phyloP scores from a whole-genome alignment of 2,113 vertebrate species.

The Corythoichthys haematopterus region DNA sequence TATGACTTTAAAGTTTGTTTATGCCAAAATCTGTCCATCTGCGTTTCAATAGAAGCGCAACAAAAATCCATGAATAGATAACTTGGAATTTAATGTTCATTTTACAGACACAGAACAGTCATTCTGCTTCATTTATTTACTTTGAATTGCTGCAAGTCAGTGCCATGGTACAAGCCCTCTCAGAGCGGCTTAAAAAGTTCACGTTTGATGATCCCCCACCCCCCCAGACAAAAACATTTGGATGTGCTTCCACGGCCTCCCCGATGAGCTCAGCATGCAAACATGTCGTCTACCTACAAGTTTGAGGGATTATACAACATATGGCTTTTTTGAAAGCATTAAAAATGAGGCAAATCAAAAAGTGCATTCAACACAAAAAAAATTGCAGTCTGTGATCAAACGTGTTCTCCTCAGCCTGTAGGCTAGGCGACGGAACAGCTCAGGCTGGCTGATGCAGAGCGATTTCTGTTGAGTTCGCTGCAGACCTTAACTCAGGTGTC shows the following conservation, averaged over 20 bases:
- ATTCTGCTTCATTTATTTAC: conserved; percentile 72
- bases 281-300: conserved; percentile 70
- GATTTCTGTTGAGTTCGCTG: conserved; percentile 43
- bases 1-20: no score
- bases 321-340: conserved; percentile 82
- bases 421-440: conserved; percentile 50
- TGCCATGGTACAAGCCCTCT: conserved; percentile 75
- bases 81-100: conserved; percentile 77
- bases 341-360: conserved; percentile 69
- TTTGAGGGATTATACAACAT: conserved; percentile 66
- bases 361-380: conserved; percentile 75
- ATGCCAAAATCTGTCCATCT: no score
- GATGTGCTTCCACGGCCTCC: conserved; percentile 59
- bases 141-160: conserved; percentile 73
- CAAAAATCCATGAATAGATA: conserved; percentile 36
- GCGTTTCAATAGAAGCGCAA: conserved; percentile 18
- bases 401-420: conserved; percentile 43
- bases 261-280: conserved; percentile 74
- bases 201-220: conserved; percentile 25
- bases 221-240: conserved; percentile 58
- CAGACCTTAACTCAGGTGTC: conserved; percentile 43
- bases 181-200: conserved; percentile 61
- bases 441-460: conserved; percentile 23
- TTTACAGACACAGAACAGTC: conserved; percentile 77
- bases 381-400: conserved; percentile 69